phyloP scores from a whole-genome alignment of 2,113 vertebrate species.

The Callospermophilus lateralis region DNA sequence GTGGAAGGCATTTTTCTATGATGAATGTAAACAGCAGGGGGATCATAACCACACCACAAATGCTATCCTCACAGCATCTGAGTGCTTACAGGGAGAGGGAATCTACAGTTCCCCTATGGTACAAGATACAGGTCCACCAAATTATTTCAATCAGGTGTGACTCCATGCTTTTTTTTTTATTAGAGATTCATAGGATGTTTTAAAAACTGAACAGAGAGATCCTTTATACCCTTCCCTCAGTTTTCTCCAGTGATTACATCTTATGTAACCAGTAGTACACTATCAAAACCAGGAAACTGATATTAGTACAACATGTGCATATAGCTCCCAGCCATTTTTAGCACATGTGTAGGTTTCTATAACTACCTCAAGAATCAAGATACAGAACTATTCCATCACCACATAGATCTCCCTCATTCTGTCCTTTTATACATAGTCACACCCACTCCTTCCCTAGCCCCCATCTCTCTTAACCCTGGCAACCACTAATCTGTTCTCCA shows the following conservation, averaged over 20 bases:
- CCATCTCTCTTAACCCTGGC: neutral
- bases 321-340: neutral
- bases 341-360: neutral
- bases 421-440: neutral
- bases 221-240: neutral
- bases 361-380: constrained; percentile 22
- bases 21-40: no score
- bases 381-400: neutral
- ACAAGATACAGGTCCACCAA: no score
- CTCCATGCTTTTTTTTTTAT: neutral
- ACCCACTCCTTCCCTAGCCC: no score
- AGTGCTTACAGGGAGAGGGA: no score
- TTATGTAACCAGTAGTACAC: neutral
- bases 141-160: no score
- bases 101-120: no score
- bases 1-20: no score
- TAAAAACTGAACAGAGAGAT: constrained; percentile 13
- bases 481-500: constrained; percentile 4
- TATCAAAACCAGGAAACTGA: constrained; percentile 20
- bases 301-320: neutral
- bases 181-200: neutral
- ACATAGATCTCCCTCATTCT: neutral
- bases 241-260: neutral
- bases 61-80: no score
- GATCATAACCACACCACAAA: no score